phyloP scores from a whole-genome alignment of 2,888 invertebrate genomes.

The Apamea anceps region DNA sequence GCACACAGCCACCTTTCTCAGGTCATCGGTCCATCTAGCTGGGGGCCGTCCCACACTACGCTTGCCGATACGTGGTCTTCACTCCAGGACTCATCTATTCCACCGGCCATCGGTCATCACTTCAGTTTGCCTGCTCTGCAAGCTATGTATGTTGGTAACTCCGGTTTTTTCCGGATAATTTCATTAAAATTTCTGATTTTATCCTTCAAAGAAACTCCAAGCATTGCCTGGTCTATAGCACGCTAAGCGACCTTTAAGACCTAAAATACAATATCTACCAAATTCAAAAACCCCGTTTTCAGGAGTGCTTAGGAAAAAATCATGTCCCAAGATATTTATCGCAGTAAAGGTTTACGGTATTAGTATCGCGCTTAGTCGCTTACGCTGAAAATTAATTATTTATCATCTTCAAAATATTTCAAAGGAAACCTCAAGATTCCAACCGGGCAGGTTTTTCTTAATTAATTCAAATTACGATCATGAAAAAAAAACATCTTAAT shows the following conservation, averaged over 20 bases:
- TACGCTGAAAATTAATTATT: neutral
- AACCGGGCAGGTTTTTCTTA: neutral
- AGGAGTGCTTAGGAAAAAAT: neutral
- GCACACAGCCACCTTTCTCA: neutral
- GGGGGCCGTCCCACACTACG: neutral
- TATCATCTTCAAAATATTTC: conserved; percentile 6
- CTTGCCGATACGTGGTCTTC: neutral
- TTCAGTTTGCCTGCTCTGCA: neutral
- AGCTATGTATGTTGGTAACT: neutral
- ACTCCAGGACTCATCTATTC: neutral
- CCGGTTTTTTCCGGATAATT: neutral
- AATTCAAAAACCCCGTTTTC: neutral
- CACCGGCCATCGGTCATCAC: neutral
- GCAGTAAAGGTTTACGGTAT: neutral
- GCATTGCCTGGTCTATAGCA: neutral
- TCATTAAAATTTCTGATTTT: neutral
- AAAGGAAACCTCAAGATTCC: neutral
- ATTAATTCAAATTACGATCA: conserved; percentile 13
- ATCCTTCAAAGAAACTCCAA: neutral
- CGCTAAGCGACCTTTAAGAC: no score
- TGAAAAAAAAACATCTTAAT: neutral
- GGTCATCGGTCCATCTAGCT: neutral
- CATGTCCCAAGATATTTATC: neutral
- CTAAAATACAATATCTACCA: neutral
- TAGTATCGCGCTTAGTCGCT: neutral